Evolutionary conservation across 2,113 vertebrate species (phyloP).

Genomic region (Grantiella picta): DNA sequence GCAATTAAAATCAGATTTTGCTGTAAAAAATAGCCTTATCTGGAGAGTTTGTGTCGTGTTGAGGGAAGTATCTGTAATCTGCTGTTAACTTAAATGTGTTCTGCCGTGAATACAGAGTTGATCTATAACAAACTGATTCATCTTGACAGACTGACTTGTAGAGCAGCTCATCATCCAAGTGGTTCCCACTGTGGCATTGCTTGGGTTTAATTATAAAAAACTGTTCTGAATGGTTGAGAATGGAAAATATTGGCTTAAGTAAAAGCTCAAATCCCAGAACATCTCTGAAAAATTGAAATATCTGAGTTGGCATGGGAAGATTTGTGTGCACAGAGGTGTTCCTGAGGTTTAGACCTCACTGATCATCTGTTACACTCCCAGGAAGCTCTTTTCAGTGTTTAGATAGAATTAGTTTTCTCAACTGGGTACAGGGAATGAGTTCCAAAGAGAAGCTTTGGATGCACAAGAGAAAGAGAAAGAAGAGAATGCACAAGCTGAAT

Average conservation of each 20-base stretch:
- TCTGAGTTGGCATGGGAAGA: neutral
- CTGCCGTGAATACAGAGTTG: neutral
- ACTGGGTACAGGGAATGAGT: neutral
- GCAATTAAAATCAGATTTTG: neutral
- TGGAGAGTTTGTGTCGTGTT: rapidly evolving
- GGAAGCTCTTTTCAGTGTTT: constrained; percentile 3
- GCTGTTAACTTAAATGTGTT: neutral
- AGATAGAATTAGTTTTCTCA: constrained; percentile 17
- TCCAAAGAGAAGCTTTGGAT: neutral
- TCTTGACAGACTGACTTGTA: constrained; percentile 16
- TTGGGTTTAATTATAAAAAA: constrained; percentile 39
- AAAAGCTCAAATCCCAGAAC: neutral
- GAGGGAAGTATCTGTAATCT: neutral
- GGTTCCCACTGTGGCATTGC: neutral
- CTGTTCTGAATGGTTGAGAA: neutral
- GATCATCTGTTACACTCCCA: neutral
- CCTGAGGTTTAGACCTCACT: constrained; percentile 3
- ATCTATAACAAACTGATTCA: neutral
- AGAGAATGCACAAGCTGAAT: neutral
- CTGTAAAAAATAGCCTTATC: neutral
- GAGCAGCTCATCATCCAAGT: neutral
- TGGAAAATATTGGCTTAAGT: neutral
- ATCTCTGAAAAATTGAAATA: neutral
- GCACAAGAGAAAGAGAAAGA: no score
- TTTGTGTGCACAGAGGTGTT: neutral